Evolutionary conservation across 2,797 vertebrate genomes (phyloP).

Genomic region (Perodicticus potto): DNA sequence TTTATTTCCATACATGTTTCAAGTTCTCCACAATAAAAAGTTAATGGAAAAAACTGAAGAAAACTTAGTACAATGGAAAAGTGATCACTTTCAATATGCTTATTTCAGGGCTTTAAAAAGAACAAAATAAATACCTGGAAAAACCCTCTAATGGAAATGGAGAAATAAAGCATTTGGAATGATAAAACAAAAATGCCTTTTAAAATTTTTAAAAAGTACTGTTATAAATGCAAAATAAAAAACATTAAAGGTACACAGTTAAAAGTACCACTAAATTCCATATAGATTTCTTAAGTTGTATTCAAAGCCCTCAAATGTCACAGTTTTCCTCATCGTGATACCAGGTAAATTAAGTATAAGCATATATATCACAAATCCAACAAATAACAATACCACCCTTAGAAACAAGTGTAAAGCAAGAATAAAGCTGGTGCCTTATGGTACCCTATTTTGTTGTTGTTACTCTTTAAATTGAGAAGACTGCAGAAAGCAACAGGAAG

Average conservation of each 20-base stretch:
- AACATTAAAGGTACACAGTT: slow-evolving; percentile 44
- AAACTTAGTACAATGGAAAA: slow-evolving; percentile 43
- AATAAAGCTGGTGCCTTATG: slow-evolving; percentile 30
- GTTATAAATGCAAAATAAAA: slow-evolving; percentile 61
- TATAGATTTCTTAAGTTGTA: background rate
- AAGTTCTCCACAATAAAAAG: slow-evolving; percentile 42
- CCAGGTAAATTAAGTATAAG: slow-evolving; percentile 40
- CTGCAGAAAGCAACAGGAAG: slow-evolving; percentile 65
- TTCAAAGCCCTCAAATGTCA: background rate
- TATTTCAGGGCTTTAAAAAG: slow-evolving; percentile 58
- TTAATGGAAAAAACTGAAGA: slow-evolving; percentile 20
- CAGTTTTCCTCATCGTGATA: background rate
- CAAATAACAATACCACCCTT: slow-evolving; percentile 29
- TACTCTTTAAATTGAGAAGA: slow-evolving; percentile 70
- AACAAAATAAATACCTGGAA: slow-evolving; percentile 58
- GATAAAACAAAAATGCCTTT: slow-evolving; percentile 41
- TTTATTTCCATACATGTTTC: background rate
- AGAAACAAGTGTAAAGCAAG: slow-evolving; percentile 58
- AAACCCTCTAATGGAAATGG: slow-evolving; percentile 57
- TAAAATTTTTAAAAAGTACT: slow-evolving; percentile 36
- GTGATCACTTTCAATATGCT: slow-evolving; percentile 33
- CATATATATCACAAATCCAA: slow-evolving; percentile 42
- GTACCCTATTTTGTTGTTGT: slow-evolving; percentile 39
- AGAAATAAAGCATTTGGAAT: slow-evolving; percentile 30
- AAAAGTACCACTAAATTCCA: slow-evolving; percentile 44